phyloP scores from a whole-genome alignment of 1,140 invertebrate genomes.

The Lepidostoma basale region DNA sequence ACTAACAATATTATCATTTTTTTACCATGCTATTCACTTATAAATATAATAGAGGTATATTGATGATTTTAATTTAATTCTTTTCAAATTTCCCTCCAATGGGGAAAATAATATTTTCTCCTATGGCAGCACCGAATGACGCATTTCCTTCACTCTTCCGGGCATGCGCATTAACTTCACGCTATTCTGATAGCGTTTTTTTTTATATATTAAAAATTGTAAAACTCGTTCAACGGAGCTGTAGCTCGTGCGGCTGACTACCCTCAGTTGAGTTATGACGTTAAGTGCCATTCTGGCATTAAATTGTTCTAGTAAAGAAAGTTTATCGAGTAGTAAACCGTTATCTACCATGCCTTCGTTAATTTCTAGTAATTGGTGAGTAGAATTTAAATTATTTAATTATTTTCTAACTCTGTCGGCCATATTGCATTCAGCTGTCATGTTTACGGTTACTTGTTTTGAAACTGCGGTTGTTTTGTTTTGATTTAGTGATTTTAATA shows the following conservation, averaged over 20 bases:
- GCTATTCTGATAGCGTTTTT: not conserved
- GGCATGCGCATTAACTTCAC: not conserved
- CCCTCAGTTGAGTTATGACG: constrained; percentile 40
- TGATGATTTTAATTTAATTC: not conserved
- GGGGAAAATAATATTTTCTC: not conserved
- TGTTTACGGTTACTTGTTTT: constrained; percentile 30
- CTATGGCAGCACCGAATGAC: too few relatives aligned
- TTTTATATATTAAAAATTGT: constrained; percentile 2
- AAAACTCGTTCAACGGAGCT: constrained; percentile 26
- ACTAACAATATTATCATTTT: not conserved
- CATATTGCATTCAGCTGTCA: constrained; percentile 32
- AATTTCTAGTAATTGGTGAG: constrained; percentile 39
- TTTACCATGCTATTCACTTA: too few relatives aligned
- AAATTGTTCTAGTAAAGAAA: constrained; percentile 38
- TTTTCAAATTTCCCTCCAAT: not conserved
- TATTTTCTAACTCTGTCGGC: constrained; percentile 10
- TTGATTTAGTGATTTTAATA: constrained; percentile 3
- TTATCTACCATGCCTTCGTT: constrained; percentile 38
- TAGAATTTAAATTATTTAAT: constrained; percentile 4
- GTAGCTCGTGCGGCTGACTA: constrained; percentile 24
- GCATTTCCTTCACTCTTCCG: not conserved
- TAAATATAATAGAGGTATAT: not conserved
- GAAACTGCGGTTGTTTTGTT: not conserved
- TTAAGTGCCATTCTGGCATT: constrained; percentile 42
- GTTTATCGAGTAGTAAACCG: constrained; percentile 32